Percentiles rank a stretch among this genome's conserved stretches.
These are phyloP conservation scores for Pemphigus obesinymphae DNA, from an alignment of 1,140 invertebrate species.

Conservation along the genomic window DNA sequence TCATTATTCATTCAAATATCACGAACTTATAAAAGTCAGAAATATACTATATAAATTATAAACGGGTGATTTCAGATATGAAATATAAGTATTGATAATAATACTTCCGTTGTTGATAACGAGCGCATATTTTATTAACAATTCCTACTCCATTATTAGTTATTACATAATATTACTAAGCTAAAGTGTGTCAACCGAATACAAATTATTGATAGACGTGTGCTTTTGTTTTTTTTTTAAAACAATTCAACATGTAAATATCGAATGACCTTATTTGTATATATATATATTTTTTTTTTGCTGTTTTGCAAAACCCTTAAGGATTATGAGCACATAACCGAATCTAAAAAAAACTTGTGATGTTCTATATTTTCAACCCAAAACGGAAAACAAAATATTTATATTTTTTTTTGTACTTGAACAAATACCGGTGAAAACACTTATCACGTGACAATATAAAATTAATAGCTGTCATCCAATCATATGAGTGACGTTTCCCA, in stretches of 20 bases:
- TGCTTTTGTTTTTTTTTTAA: neutral
- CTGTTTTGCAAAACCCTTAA: neutral
- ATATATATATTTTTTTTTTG: too few species aligned
- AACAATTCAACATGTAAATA: neutral
- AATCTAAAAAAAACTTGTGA: neutral
- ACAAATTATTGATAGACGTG: neutral
- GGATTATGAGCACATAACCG: neutral
- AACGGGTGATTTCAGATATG: too few species aligned
- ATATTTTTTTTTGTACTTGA: neutral
- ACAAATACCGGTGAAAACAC: conserved; percentile 15
- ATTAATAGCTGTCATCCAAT: conserved; percentile 16
- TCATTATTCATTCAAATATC: too few species aligned
- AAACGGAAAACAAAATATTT: neutral
- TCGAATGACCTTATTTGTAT: neutral
- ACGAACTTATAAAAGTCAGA: too few species aligned
- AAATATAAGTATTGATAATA: too few species aligned
- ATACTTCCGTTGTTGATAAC: too few species aligned
- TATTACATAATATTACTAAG: too few species aligned
- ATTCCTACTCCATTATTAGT: too few species aligned
- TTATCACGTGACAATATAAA: conserved; percentile 22
- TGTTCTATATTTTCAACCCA: neutral
- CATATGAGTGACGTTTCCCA: neutral
- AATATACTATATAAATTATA: too few species aligned
- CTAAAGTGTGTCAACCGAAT: neutral
- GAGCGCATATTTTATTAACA: too few species aligned